phyloP scores from a whole-genome alignment of 2,888 invertebrate species.

The Arrhopalites spinosus region DNA sequence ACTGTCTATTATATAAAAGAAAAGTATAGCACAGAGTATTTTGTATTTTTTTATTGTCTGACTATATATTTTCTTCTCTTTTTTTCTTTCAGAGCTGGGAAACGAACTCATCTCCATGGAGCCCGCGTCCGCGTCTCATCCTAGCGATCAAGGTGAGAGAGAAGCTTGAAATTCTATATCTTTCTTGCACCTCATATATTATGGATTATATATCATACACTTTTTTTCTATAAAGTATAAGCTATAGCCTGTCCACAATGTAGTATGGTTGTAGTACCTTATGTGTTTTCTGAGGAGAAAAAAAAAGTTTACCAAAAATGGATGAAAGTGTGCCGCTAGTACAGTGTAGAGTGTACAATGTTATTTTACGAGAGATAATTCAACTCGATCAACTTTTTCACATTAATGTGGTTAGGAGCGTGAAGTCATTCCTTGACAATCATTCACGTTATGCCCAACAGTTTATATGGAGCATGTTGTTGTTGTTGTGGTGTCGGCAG shows the following conservation, averaged over 20 bases:
- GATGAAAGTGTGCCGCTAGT: no score
- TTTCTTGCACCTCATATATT: not conserved
- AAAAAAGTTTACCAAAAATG: no score
- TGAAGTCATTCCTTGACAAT: not conserved
- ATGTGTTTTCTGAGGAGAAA: no score
- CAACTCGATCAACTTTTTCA: conserved; percentile 8
- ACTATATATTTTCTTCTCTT: not conserved
- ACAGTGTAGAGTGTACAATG: no score
- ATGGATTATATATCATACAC: not conserved
- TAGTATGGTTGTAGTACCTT: no score
- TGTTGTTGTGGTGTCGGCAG: no score
- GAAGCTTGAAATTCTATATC: not conserved
- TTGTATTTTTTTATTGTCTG: no score
- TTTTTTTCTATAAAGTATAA: no score
- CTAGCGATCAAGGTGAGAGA: conserved; percentile 53
- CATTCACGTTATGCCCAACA: not conserved
- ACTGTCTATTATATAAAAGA: not conserved
- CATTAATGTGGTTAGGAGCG: conserved; percentile 13
- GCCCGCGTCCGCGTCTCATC: conserved; percentile 39
- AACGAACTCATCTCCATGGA: conserved; percentile 51
- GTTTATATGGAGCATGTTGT: no score
- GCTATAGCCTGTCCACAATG: no score
- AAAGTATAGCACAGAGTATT: no score
- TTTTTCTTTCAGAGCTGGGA: conserved; percentile 45
- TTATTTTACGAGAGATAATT: not conserved